A percentile compares a stretch with the other conserved stretches of the same genome.
phyloP scores from a whole-genome alignment of 2,888 invertebrate species.

The Drosophila austrosaltans region DNA sequence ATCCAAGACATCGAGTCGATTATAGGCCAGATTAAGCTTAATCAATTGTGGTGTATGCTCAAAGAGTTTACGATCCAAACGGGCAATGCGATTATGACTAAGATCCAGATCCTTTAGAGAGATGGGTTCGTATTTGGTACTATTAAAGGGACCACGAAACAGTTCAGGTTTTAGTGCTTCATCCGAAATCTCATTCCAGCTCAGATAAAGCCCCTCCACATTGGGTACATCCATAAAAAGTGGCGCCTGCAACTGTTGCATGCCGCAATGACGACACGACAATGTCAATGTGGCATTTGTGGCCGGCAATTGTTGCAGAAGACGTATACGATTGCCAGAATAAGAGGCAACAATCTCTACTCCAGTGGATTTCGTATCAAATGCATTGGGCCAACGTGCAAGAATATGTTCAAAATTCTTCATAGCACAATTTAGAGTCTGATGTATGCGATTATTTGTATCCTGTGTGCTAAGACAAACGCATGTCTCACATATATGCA shows the following conservation, averaged over 20 bases:
- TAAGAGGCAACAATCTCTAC: constrained; percentile 79
- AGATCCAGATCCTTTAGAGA: constrained; percentile 86
- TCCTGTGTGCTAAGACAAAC: constrained; percentile 73
- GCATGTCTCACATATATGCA: constrained; percentile 80
- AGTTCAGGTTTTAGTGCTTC: constrained; percentile 87
- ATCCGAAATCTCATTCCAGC: constrained; percentile 82
- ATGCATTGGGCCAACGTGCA: constrained; percentile 81
- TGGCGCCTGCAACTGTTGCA: constrained; percentile 79
- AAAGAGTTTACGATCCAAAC: constrained; percentile 86
- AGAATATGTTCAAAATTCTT: constrained; percentile 81
- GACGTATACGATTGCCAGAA: constrained; percentile 79
- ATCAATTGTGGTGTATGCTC: constrained; percentile 87
- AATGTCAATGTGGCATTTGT: constrained; percentile 80
- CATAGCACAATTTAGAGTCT: constrained; percentile 77
- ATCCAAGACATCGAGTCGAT: constrained; percentile 86
- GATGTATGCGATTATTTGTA: constrained; percentile 60
- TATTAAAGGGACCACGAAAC: constrained; percentile 87
- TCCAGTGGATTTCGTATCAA: constrained; percentile 75
- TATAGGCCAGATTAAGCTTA: constrained; percentile 86
- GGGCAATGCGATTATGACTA: constrained; percentile 87
- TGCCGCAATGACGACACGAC: constrained; percentile 81
- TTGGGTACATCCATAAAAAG: constrained; percentile 82
- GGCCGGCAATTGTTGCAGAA: constrained; percentile 81
- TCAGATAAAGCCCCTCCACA: constrained; percentile 81
- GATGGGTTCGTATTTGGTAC: constrained; percentile 85